Evolutionary conservation across 2,797 vertebrate species (phyloP), one percentile per base, ranked within the genome.

Genomic region (Bradypodion pumilum): DNA sequence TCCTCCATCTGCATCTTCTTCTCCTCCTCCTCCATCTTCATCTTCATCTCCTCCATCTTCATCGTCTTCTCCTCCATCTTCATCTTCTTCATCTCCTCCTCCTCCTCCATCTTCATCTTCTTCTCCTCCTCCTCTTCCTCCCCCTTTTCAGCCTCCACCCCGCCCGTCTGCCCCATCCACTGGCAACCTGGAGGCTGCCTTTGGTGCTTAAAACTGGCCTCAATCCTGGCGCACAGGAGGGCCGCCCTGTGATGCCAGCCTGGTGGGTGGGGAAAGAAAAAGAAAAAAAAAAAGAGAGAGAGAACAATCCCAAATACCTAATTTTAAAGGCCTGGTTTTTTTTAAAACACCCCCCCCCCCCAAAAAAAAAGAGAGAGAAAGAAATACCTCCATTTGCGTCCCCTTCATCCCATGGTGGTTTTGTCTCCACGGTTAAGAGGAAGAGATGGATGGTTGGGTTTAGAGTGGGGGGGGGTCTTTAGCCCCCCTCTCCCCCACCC

Each of bases 171-270:
- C 79, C 85, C 87, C 86, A 81, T 91, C 90, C 87, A 93, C 90
- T 94, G 91, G 87, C 91, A 93, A 92, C 82, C 88, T 87, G 88
- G 88, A 86, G n/a, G 92, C 93, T 89, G 7, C 90, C 91, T 86
- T 86, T n/a, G n/a, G 90, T 73, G 79, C 90, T 76, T 74, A 90
- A 87, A 87, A 89, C 86, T 93, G 93, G 89, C 91, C 95, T 93
- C 90, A 93, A 92, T 89, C 88, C 85, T 80, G 89, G 37, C 60
- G 59, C 19, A 8, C 84, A 84, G 85, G 89, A 92, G 93, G 68
- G 86, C 89, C 93, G 80, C 78, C 15, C 81, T 86, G 85, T 44
- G 86, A n/a, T 40, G 21, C 87, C 35, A 81, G 84, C 74, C 86
- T 86, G 87, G 84, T 80, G 65, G 85, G 88, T 83, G 78, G 90